phyloP scores from a whole-genome alignment of 2,113 vertebrate genomes.

The Cryptomyrus ogoouensis region DNA sequence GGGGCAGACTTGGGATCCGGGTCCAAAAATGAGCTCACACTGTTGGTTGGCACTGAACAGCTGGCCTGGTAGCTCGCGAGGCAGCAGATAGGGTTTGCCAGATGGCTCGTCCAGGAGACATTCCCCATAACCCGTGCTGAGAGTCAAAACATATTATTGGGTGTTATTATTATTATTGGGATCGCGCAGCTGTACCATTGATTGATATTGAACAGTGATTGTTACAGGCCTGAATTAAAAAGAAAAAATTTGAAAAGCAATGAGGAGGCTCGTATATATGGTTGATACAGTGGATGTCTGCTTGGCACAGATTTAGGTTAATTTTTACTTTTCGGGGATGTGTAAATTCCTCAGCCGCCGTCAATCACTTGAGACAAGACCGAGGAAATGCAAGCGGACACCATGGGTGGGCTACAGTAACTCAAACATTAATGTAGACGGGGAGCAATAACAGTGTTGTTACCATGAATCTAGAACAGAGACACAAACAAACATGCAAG shows the following conservation, averaged over 20 bases:
- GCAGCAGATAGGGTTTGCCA: constrained; percentile 71
- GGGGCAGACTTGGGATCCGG: constrained; percentile 88
- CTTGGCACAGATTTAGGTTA: neutral
- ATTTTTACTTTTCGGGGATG: neutral
- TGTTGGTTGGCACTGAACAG: constrained; percentile 87
- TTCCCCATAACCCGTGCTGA: constrained; percentile 88
- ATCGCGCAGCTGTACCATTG: neutral
- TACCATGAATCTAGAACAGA: constrained; percentile 32
- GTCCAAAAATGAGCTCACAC: constrained; percentile 90
- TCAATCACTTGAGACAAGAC: neutral
- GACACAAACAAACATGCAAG: constrained; percentile 22
- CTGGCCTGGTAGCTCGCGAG: constrained; percentile 78
- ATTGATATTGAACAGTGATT: neutral
- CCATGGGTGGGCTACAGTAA: constrained; percentile 44
- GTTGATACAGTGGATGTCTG: neutral
- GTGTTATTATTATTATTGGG: neutral
- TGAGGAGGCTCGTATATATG: neutral
- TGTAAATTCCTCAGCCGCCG: neutral
- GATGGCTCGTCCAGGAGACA: constrained; percentile 88
- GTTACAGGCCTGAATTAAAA: neutral
- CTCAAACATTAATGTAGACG: neutral
- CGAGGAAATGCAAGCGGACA: neutral
- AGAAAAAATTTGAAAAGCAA: neutral
- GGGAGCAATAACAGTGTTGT: constrained; percentile 20
- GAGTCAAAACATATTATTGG: constrained; percentile 24